A percentile compares a stretch with the other conserved stretches of the same genome.
Evolutionary conservation across 2,113 vertebrate species (phyloP).

Genomic region (Leptobrachium leishanense): DNA sequence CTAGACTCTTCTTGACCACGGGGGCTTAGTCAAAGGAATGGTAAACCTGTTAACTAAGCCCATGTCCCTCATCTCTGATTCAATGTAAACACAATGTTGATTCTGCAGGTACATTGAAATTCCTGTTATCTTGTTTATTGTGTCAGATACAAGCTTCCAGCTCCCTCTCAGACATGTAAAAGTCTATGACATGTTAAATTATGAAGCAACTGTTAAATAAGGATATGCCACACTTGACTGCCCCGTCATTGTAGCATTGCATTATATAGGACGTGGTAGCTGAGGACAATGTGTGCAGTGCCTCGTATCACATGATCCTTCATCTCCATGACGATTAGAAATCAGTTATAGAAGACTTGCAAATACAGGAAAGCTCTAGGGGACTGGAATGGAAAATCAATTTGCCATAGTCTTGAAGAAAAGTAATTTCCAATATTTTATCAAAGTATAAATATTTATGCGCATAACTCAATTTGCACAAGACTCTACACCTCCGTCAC

Average conservation of each 20-base stretch:
- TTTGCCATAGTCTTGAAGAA: slow-evolving; percentile 30
- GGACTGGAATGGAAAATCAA: slow-evolving; percentile 32
- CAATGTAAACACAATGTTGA: slow-evolving; percentile 15
- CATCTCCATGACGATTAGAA: slow-evolving; percentile 14
- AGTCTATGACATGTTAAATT: slow-evolving; percentile 38
- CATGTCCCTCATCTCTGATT: slow-evolving; percentile 1
- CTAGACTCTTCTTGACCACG: too few relatives aligned
- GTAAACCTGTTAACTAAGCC: neutral
- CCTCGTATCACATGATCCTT: neutral
- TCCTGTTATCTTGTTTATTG: slow-evolving; percentile 22
- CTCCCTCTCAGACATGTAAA: slow-evolving; percentile 19
- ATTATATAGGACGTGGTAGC: slow-evolving; percentile 8
- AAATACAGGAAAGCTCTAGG: slow-evolving; percentile 14
- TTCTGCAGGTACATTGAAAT: neutral
- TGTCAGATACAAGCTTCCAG: slow-evolving; percentile 25
- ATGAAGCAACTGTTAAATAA: slow-evolving; percentile 39
- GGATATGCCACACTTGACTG: slow-evolving; percentile 11
- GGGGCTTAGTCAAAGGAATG: too few relatives aligned
- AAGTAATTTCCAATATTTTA: slow-evolving; percentile 37
- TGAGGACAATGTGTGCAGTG: neutral
- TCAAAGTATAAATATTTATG: slow-evolving; percentile 40
- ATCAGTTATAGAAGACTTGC: slow-evolving; percentile 11
- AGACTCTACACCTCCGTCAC: neutral
- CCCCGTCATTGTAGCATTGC: slow-evolving; percentile 14
- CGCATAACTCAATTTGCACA: slow-evolving; percentile 8